Percentiles rank a stretch among this genome's conserved stretches.
phyloP scores from a whole-genome alignment of 2,888 invertebrate species.

The Stenodera caucasica region DNA sequence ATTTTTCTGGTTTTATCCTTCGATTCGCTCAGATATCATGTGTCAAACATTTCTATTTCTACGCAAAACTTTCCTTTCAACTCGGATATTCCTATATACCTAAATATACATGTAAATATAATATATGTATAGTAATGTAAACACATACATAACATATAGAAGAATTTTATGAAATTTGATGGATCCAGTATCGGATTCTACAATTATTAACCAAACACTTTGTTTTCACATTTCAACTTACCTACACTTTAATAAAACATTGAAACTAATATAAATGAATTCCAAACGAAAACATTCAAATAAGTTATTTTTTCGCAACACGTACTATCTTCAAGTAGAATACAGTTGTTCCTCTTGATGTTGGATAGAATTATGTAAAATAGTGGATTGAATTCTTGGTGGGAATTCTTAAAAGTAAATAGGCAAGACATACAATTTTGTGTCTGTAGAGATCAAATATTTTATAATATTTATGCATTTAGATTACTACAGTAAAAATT shows the following conservation, averaged over 20 bases:
- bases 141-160: no score
- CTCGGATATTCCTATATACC: no score
- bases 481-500: conserved; percentile 38
- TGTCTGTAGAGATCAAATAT: conserved; percentile 28
- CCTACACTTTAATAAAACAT: neutral
- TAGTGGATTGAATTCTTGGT: neutral
- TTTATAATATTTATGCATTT: conserved; percentile 19
- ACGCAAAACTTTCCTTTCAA: no score
- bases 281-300: neutral
- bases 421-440: conserved; percentile 26
- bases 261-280: neutral
- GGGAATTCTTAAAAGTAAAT: conserved; percentile 12
- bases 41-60: neutral
- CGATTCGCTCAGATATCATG: neutral
- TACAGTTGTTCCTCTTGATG: neutral
- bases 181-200: neutral
- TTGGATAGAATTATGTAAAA: neutral
- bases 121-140: no score
- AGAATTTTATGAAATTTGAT: neutral
- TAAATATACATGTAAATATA: no score
- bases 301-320: neutral
- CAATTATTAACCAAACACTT: no score
- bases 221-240: no score
- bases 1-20: neutral
- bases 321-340: neutral